Evolutionary conservation across 2,888 invertebrate genomes (phyloP), one percentile per base, ranked within the genome.

Genomic region (Tuta absoluta): DNA sequence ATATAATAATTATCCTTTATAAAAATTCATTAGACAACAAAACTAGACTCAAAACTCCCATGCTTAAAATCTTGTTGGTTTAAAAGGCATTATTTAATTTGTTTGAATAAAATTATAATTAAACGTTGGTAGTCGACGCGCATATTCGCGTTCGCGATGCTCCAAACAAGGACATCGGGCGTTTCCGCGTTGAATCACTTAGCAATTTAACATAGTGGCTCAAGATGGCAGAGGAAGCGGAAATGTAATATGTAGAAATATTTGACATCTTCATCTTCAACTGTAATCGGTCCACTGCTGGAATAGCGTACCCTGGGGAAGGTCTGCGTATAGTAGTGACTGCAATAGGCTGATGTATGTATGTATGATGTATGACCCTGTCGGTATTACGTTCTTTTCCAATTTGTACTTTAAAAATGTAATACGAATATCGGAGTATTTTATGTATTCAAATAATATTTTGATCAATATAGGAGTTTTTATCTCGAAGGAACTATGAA

Each of bases 111-210:
- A 66, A 85, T 80, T 82, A 81, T 87, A 87, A 87, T 89, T 84
- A 84, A 79, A 75, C 75, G 77, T 75, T 79, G 82, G 82, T 85
- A 84, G 83, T 85, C 81, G 85, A 78, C 70, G 81, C 77, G 83
- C 84, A 86, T 82, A 86, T 87, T 85, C 80, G 85, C 82, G 84
- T 86, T 85, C 80, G 85, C 82, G 84, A 85, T 85, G 84, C 73
- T 72, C 87, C 89, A 79, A 87, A 89, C 89, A 90, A 90, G 91
- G 90, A 87, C 88, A 81, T 72, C 66, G 74, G 73, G 73, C 76
- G 81, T 85, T 91, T 91, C 91, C 91, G 89, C 75, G 84, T 91
- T 91, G 89, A 88, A 80, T 89, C 88, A 89, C 71, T 79, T 75
- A 67, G 68, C 33, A 33, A 89, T 70, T 79, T 75, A 67, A 67